Evolutionary conservation across 2,888 invertebrate genomes (phyloP).

Genomic region (Pachycephus smyrnensis): DNA sequence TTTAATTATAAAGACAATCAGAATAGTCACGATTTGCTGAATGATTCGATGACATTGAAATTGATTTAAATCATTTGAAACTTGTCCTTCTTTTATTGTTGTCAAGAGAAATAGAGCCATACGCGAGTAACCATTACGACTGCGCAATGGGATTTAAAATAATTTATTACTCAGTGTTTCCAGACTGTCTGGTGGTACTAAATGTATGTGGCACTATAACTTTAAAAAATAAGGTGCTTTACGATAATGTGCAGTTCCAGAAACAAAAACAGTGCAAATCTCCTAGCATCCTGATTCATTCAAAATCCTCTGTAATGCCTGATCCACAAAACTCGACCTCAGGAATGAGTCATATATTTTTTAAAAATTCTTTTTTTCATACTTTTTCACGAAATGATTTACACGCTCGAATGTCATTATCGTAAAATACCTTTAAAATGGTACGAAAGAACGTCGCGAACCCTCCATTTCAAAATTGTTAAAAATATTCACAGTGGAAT

Average conservation of each 20-base stretch:
- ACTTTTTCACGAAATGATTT: neutral
- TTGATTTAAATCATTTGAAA: neutral
- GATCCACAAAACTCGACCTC: neutral
- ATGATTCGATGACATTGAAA: neutral
- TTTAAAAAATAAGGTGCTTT: conserved; percentile 26
- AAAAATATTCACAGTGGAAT: neutral
- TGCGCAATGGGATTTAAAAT: conserved; percentile 32
- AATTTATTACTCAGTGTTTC: conserved; percentile 34
- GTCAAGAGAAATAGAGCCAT: neutral
- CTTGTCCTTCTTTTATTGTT: neutral
- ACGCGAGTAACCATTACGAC: conserved; percentile 30
- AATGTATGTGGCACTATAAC: conserved; percentile 33
- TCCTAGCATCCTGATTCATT: neutral
- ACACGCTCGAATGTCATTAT: neutral
- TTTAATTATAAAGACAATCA: neutral
- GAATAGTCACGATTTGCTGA: neutral
- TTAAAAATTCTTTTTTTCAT: neutral
- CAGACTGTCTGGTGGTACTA: conserved; percentile 19
- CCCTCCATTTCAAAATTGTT: neutral
- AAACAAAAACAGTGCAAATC: conserved; percentile 21
- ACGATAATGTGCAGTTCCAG: conserved; percentile 16
- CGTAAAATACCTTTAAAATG: neutral
- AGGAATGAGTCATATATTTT: too few species aligned
- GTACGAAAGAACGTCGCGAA: neutral
- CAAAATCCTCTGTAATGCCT: neutral